Percentiles rank a stretch among this genome's conserved stretches.
Conservation (phyloP, 2,888 invertebrate genomes). For the Platynereis dumerilii region DNA sequence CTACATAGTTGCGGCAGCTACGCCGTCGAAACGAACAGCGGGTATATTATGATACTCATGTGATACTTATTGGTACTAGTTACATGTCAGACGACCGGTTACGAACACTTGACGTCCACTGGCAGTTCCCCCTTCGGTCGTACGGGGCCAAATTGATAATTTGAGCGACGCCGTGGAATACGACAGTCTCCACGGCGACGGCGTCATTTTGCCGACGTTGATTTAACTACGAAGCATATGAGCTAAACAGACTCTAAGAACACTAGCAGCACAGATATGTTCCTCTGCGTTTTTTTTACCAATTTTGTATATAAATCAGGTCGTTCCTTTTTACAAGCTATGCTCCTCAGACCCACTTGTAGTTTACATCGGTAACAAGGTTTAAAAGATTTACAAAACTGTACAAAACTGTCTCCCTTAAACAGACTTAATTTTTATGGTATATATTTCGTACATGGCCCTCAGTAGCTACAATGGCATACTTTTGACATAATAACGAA, state of each 20-base stretch:
- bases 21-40: too few relatives aligned
- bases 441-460: not conserved
- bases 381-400: constrained; percentile 21
- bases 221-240: too few relatives aligned
- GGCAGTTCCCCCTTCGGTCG: too few relatives aligned
- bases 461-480: not conserved
- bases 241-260: not conserved
- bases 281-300: constrained; percentile 4
- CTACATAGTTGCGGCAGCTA: too few relatives aligned
- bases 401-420: constrained; percentile 18
- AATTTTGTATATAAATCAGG: constrained; percentile 16
- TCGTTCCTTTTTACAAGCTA: constrained; percentile 17
- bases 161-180: too few relatives aligned
- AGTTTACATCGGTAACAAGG: not conserved
- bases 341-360: not conserved
- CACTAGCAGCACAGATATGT: constrained; percentile 23
- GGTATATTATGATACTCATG: too few relatives aligned
- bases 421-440: not conserved
- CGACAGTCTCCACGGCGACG: too few relatives aligned
- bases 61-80: too few relatives aligned
- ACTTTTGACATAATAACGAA: not conserved
- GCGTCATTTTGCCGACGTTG: too few relatives aligned
- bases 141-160: too few relatives aligned
- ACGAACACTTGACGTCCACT: too few relatives aligned
- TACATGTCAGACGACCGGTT: too few relatives aligned